phyloP scores from a whole-genome alignment of 2,797 vertebrate genomes.

The Loris lydekkerianus region DNA sequence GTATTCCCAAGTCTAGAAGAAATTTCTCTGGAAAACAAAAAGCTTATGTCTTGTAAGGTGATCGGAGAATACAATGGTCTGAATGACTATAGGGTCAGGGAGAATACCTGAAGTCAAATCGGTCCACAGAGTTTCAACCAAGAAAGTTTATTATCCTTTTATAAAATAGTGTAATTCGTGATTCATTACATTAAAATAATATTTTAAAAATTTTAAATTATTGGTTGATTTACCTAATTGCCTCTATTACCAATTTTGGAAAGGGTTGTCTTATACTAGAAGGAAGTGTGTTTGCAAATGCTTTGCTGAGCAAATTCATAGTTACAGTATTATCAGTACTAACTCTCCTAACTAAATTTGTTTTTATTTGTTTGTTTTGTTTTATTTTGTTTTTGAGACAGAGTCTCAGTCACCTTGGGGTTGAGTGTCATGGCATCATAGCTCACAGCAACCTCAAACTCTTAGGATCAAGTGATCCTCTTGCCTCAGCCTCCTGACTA shows the following conservation, averaged over 20 bases:
- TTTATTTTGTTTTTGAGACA: too few species aligned
- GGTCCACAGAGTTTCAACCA: neutral
- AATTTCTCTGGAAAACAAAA: neutral
- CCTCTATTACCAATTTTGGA: neutral
- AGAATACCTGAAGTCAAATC: neutral
- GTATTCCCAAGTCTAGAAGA: neutral
- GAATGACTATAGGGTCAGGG: neutral
- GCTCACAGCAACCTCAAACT: too few species aligned
- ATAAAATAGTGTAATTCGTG: neutral
- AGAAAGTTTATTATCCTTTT: neutral
- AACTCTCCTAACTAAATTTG: neutral
- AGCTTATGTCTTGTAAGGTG: neutral
- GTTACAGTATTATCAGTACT: neutral
- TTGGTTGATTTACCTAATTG: neutral
- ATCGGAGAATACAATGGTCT: neutral
- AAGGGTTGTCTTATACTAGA: neutral
- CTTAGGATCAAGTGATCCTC: too few species aligned
- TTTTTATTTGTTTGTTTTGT: too few species aligned
- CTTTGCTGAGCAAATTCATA: neutral
- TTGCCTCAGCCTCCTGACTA: too few species aligned
- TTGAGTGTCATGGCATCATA: too few species aligned
- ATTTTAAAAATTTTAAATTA: neutral
- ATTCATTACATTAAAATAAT: neutral
- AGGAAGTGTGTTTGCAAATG: neutral
- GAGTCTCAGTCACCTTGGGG: too few species aligned